Evolutionary conservation across 2,888 invertebrate species (phyloP), one percentile per base, ranked within the genome.

Genomic region (Sericinus montela): DNA sequence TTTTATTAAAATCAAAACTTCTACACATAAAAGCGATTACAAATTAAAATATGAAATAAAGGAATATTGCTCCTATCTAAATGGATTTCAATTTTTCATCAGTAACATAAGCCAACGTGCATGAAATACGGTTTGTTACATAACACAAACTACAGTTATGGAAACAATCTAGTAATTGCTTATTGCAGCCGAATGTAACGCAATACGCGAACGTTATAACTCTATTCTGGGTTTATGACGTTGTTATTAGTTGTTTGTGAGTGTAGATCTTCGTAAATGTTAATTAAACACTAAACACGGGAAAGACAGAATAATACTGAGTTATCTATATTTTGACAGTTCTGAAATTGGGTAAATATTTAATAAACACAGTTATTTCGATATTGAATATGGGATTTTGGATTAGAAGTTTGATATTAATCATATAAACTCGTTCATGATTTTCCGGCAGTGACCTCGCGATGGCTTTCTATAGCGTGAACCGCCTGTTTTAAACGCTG

Each of bases 371-470:
- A 6, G 1, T 25, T 25, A 8, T 32, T 11, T 32, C 6, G 11
- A 32, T 32, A n/a, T 32, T n/a, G 11, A 6, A 11, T 11, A 30
- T n/a, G 19, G 19, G 4, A 30, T 6, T 6, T 25, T 38, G 25
- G n/a, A 15, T 39, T n/a, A 32, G 56, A 56, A 62, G 58, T 61
- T 60, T 63, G 63, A 62, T 64, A 69, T 72, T 62, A 60, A 61
- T 65, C 52, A 57, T 19, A 57, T 60, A 63, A 64, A 62, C 52
- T 69, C 59, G 64, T 66, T 67, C 72, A 68, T 65, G 72, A 75
- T 75, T 68, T 65, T 76, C 70, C 84, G 83, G 63, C 77, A 83
- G 83, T 86, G 86, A 86, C 85, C 86, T 87, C 85, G 85, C 74
- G 58, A 65, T 71, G 69, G 81, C 71, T 83, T 81, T 83, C 82